Percentiles rank a stretch among this genome's conserved stretches.
phyloP scores from a whole-genome alignment of 1,140 invertebrate species.

The Pogonus chalceus region DNA sequence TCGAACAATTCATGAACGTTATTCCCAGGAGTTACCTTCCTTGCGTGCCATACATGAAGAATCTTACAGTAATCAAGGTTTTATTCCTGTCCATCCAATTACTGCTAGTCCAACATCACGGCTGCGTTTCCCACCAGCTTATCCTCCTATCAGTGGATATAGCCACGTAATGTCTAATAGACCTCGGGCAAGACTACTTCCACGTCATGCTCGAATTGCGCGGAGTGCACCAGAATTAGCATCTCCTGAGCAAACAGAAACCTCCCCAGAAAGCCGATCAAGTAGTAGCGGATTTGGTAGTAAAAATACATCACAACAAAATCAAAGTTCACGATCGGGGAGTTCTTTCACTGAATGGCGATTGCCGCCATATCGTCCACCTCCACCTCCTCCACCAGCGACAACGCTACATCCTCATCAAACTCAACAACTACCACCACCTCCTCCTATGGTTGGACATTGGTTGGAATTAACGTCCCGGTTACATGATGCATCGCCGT shows the following conservation, averaged over 20 bases:
- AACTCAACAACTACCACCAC: slow-evolving; percentile 35
- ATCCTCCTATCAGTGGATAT: slow-evolving; percentile 15
- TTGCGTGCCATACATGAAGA: slow-evolving; percentile 65
- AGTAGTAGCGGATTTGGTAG: slow-evolving; percentile 83
- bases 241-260: slow-evolving; percentile 53
- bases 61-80: slow-evolving; percentile 38
- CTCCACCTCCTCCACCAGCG: slow-evolving; percentile 47
- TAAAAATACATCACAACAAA: slow-evolving; percentile 77
- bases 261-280: slow-evolving; percentile 75
- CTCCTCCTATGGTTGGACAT: slow-evolving; percentile 47
- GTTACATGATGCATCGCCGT: slow-evolving; percentile 36
- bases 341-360: slow-evolving; percentile 66
- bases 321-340: slow-evolving; percentile 56
- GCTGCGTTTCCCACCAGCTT: slow-evolving; percentile 31
- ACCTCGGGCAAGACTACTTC: slow-evolving; percentile 44
- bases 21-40: slow-evolving; percentile 63
- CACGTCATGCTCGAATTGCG: slow-evolving; percentile 51
- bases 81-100: slow-evolving; percentile 49
- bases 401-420: slow-evolving; percentile 26
- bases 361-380: slow-evolving; percentile 61
- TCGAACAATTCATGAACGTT: slow-evolving; percentile 51
- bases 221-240: slow-evolving; percentile 54
- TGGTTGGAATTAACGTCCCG: slow-evolving; percentile 49
- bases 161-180: slow-evolving; percentile 31
- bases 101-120: slow-evolving; percentile 33